Percentiles rank a stretch among this genome's conserved stretches.
These are phyloP conservation scores for Dascyllus trimaculatus DNA, from an alignment of 2,113 vertebrate genomes.

Conservation along the genomic window DNA sequence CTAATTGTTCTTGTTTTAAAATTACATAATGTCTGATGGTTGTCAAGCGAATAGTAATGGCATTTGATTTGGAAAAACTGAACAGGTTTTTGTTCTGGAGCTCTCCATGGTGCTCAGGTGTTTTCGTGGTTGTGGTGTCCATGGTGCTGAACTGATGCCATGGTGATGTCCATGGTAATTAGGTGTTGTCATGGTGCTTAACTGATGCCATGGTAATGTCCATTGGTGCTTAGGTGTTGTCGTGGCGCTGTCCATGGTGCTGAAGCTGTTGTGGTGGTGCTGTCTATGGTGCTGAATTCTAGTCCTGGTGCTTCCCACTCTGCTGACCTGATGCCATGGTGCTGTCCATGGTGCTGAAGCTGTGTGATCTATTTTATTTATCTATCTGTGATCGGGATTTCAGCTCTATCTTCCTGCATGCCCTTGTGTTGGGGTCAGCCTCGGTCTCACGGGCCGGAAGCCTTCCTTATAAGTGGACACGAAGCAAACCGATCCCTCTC, in stretches of 20 bases:
- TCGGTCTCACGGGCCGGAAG: conserved; percentile 47
- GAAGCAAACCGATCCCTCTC: conserved; percentile 62
- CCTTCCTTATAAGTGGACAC: conserved; percentile 58
- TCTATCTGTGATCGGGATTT: conserved; percentile 2
- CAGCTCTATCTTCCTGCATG: neutral
- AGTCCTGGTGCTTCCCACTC: neutral
- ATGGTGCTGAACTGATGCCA: conserved; percentile 16
- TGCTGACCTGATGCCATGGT: neutral
- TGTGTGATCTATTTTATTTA: neutral
- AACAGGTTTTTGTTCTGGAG: neutral
- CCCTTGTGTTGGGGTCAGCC: conserved; percentile 56
- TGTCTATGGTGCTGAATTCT: no score
- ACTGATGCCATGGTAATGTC: neutral
- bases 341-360: no score
- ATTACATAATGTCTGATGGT: no score
- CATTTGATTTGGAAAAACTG: no score
- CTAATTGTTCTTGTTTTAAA: no score
- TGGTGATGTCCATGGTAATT: neutral
- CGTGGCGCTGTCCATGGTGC: conserved; percentile 27
- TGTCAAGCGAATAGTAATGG: no score
- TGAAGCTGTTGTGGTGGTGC: neutral
- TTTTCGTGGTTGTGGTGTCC: neutral
- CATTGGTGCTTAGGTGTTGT: neutral
- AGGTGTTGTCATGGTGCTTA: conserved; percentile 14
- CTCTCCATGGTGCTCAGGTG: neutral